Conservation (phyloP, 2,888 invertebrate genomes). For the Mimas tiliae region DNA sequence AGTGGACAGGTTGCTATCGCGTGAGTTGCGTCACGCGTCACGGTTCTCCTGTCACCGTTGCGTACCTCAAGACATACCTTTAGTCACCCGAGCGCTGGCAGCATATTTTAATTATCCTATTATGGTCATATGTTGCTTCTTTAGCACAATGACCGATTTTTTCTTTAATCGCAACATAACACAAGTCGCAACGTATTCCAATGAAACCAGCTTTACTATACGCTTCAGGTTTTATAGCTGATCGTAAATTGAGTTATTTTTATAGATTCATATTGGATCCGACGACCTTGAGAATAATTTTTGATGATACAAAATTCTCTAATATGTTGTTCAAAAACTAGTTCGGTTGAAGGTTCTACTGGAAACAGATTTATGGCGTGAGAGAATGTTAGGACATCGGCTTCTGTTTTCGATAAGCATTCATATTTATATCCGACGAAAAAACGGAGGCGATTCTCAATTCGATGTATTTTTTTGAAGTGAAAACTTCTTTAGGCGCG, state of each 20-base stretch:
- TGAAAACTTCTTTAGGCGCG: no score
- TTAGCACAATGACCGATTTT: background rate
- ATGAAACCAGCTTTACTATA: background rate
- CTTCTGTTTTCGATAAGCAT: background rate
- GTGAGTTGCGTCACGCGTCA: no score
- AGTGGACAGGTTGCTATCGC: no score
- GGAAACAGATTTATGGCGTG: background rate
- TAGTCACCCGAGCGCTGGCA: no score
- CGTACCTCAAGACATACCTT: no score
- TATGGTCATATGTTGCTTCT: background rate
- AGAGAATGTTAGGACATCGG: constrained; percentile 1
- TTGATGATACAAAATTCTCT: background rate
- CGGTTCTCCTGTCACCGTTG: no score
- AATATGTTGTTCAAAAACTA: background rate
- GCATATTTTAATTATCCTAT: no score
- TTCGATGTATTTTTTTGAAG: no score
- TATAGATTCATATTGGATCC: constrained; percentile 2
- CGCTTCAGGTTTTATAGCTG: constrained; percentile 20
- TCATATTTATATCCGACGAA: no score
- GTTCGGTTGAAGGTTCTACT: background rate
- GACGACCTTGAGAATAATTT: background rate
- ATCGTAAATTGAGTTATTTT: constrained; percentile 25
- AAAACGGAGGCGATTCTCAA: no score
- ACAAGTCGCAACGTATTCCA: background rate
- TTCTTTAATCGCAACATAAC: background rate